Evolutionary conservation across 2,797 vertebrate species (phyloP).

Genomic region (Nothura maculosa): DNA sequence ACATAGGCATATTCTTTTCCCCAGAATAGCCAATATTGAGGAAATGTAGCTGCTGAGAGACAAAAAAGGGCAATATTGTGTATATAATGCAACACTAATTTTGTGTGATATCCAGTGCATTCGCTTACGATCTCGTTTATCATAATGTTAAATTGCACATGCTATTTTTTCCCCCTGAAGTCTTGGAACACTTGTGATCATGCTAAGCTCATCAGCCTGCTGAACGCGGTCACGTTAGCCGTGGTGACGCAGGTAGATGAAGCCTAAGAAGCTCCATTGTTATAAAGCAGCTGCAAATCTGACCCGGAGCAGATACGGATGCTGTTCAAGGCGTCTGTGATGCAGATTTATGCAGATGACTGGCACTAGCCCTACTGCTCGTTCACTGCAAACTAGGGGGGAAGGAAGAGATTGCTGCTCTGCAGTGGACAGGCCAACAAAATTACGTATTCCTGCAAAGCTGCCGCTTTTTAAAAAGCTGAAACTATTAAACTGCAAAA

Average conservation of each 20-base stretch:
- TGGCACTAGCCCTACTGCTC: not conserved
- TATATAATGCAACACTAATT: not conserved
- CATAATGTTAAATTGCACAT: not conserved
- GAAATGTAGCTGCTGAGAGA: not conserved
- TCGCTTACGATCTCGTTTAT: not conserved
- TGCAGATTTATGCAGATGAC: slow-evolving; percentile 39
- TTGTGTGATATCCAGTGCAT: not conserved
- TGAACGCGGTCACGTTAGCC: not conserved
- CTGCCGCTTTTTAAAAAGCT: not conserved
- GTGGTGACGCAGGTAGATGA: not conserved
- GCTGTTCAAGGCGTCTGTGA: not conserved
- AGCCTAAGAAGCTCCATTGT: not conserved
- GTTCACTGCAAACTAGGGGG: not conserved
- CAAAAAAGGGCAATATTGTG: not conserved
- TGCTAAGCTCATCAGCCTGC: not conserved
- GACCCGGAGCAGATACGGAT: not conserved
- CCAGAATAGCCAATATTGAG: not conserved
- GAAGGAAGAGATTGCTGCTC: not conserved
- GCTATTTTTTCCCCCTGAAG: fast-evolving
- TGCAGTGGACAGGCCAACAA: not conserved
- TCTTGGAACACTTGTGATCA: not conserved
- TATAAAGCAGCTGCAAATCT: not conserved
- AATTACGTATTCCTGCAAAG: not conserved
- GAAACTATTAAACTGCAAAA: not conserved
- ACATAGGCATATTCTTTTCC: fast-evolving